Percentiles rank a stretch among this genome's conserved stretches.
Conservation (phyloP, 2,113 vertebrate species). For the Oreocharis arfaki region DNA sequence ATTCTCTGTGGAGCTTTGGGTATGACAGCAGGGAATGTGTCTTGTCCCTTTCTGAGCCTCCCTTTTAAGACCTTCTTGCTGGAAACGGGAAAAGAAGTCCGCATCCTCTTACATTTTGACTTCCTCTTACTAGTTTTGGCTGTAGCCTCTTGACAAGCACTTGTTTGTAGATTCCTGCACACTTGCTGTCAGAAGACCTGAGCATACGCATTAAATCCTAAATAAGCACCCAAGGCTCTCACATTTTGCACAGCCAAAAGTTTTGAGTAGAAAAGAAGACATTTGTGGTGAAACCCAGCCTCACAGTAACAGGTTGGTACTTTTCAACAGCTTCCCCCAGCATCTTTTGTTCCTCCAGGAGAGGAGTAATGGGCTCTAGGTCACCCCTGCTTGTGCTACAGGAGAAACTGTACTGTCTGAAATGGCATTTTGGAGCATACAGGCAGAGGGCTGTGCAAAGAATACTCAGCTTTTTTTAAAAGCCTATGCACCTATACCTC, state of each 20-base stretch:
- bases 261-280: neutral
- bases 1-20: neutral
- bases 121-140: neutral
- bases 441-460: neutral
- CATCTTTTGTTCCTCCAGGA: neutral
- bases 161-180: neutral
- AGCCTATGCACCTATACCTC: neutral
- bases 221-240: neutral
- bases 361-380: neutral
- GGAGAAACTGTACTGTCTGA: neutral
- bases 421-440: neutral
- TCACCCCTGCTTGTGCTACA: neutral
- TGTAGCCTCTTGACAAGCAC: neutral
- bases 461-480: neutral
- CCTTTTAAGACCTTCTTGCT: neutral
- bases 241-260: neutral
- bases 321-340: neutral
- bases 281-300: neutral
- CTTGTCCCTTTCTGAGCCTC: neutral
- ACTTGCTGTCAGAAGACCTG: neutral
- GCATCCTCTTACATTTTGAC: neutral
- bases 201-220: neutral
- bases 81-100: neutral
- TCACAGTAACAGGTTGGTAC: neutral
- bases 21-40: neutral